Evolutionary conservation across 2,113 vertebrate genomes (phyloP).

Genomic region (Nerophis lumbriciformis): DNA sequence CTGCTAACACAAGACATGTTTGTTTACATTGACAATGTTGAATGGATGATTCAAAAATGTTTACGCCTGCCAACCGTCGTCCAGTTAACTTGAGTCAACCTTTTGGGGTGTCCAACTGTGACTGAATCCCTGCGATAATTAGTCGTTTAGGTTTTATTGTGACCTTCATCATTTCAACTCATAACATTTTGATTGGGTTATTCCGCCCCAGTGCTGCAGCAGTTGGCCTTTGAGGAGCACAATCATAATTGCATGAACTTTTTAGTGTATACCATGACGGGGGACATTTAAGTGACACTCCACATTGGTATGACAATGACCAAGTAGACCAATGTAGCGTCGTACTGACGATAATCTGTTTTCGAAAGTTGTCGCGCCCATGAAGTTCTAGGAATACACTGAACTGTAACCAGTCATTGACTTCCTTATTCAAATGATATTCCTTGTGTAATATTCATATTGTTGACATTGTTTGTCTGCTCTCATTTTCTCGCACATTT

Average conservation of each 20-base stretch:
- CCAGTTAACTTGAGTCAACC: too few relatives aligned
- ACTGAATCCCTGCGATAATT: not conserved
- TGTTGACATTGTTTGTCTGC: too few relatives aligned
- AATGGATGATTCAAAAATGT: too few relatives aligned
- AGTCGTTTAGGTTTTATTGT: slow-evolving; percentile 30
- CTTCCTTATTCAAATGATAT: too few relatives aligned
- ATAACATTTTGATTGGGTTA: slow-evolving; percentile 28
- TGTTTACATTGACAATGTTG: too few relatives aligned
- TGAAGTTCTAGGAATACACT: too few relatives aligned
- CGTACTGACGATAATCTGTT: not conserved
- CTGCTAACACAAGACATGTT: too few relatives aligned
- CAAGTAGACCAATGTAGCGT: not conserved
- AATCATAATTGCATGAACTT: slow-evolving; percentile 45
- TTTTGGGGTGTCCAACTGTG: not conserved
- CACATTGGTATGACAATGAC: slow-evolving; percentile 1
- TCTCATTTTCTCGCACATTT: too few relatives aligned
- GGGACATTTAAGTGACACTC: slow-evolving; percentile 26
- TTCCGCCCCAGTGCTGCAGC: slow-evolving; percentile 16
- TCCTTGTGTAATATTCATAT: too few relatives aligned
- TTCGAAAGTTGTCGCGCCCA: not conserved
- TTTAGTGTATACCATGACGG: slow-evolving; percentile 23
- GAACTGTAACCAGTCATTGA: too few relatives aligned
- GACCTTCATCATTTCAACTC: slow-evolving; percentile 43
- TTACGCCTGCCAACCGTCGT: too few relatives aligned
- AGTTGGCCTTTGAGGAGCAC: slow-evolving; percentile 34